Conservation (phyloP, 1,140 invertebrate genomes). For the Atta cephalotes region DNA sequence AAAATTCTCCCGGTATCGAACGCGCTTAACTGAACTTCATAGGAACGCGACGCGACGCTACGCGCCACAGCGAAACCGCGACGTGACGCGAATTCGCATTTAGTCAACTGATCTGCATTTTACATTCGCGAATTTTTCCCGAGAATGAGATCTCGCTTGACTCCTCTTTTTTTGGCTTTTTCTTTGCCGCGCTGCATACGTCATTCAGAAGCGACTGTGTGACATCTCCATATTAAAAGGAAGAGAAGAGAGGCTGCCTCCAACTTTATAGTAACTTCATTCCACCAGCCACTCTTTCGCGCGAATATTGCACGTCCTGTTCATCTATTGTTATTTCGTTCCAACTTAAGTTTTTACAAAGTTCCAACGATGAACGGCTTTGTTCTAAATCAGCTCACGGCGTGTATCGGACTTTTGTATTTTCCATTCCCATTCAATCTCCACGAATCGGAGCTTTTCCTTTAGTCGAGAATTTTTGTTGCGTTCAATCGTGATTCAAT, state of each 20-base stretch:
- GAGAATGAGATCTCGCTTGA: neutral
- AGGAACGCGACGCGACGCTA: neutral
- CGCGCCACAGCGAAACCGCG: slow-evolving; percentile 12
- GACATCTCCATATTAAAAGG: slow-evolving; percentile 29
- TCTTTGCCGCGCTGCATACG: neutral
- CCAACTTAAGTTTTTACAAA: slow-evolving; percentile 43
- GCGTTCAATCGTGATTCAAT: slow-evolving; percentile 28
- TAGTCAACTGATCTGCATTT: slow-evolving; percentile 7
- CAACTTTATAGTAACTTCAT: slow-evolving; percentile 46
- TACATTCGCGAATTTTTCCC: neutral
- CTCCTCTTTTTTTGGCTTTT: neutral
- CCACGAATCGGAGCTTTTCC: neutral
- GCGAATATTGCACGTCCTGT: neutral
- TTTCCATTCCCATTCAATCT: neutral
- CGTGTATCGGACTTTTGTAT: slow-evolving; percentile 1
- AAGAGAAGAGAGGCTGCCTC: neutral
- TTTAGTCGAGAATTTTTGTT: neutral
- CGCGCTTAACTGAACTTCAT: slow-evolving; percentile 22
- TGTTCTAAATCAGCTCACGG: slow-evolving; percentile 22
- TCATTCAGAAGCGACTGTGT: neutral
- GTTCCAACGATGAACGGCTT: slow-evolving; percentile 24
- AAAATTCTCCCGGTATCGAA: slow-evolving; percentile 18
- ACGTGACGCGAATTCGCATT: slow-evolving; percentile 39
- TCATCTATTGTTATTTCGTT: slow-evolving; percentile 45
- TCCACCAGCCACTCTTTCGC: no score